These are phyloP conservation scores for Melanostoma scalare DNA, from an alignment of 2,888 invertebrate genomes.

Conservation along the genomic window DNA sequence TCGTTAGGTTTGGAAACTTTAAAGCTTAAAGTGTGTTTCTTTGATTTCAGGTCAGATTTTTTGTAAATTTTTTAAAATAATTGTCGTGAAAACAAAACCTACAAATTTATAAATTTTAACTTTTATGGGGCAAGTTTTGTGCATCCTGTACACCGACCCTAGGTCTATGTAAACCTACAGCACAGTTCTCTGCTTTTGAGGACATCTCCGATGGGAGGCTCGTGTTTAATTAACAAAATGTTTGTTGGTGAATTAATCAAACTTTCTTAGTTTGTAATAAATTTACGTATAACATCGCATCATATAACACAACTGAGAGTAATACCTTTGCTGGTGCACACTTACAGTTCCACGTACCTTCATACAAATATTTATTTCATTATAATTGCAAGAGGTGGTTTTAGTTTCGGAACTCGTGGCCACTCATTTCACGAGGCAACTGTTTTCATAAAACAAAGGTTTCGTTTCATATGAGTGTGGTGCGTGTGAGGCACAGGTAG, in stretches of 20 bases:
- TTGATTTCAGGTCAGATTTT: too few species aligned
- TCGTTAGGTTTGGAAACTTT: too few species aligned
- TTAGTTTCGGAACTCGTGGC: slow-evolving; percentile 8
- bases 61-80: too few species aligned
- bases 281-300: slow-evolving; percentile 35
- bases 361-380: neutral
- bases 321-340: neutral
- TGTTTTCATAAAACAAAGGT: neutral
- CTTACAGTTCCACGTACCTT: slow-evolving; percentile 38
- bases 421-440: slow-evolving; percentile 34
- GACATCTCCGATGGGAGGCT: slow-evolving; percentile 33
- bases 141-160: neutral
- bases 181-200: slow-evolving; percentile 46
- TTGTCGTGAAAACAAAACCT: too few species aligned
- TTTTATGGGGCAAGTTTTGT: too few species aligned
- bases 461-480: neutral
- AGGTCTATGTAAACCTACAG: neutral
- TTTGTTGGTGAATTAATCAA: neutral
- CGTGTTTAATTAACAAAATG: slow-evolving; percentile 32
- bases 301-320: slow-evolving; percentile 41
- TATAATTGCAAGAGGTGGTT: slow-evolving; percentile 16
- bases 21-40: too few species aligned
- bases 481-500: slow-evolving; percentile 39
- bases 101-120: too few species aligned
- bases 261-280: slow-evolving; percentile 36